Conservation (phyloP, 2,113 vertebrate species). For the Collichthys lucidus region DNA sequence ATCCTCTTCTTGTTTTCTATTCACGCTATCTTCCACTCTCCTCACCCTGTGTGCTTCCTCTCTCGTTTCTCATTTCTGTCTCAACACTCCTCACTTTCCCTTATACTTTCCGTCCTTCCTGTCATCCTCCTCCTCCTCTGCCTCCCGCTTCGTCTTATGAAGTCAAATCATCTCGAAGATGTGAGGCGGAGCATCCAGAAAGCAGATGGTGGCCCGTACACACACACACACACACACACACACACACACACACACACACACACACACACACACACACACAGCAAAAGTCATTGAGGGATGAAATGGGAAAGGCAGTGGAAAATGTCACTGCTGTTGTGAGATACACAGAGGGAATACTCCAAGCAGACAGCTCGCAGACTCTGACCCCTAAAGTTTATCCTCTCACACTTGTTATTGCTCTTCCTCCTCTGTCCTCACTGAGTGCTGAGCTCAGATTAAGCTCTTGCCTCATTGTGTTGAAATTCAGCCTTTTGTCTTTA, state of each 20-base stretch:
- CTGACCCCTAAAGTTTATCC: slow-evolving; percentile 31
- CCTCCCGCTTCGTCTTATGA: slow-evolving; percentile 22
- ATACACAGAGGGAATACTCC: slow-evolving; percentile 45
- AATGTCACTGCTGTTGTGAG: slow-evolving; percentile 58
- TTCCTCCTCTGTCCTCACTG: not conserved
- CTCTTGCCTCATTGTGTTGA: slow-evolving; percentile 9
- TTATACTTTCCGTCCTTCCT: not conserved
- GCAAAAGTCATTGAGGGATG: slow-evolving; percentile 61
- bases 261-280: too few relatives aligned
- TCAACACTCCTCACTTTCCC: not conserved
- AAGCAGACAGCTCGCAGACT: slow-evolving; percentile 14
- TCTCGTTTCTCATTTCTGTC: not conserved
- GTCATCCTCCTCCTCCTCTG: slow-evolving; percentile 23
- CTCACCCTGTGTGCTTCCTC: not conserved
- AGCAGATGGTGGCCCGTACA: slow-evolving; percentile 47
- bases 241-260: too few relatives aligned
- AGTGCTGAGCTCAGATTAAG: slow-evolving; percentile 27
- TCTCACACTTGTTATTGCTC: slow-evolving; percentile 8
- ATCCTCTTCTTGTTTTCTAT: not conserved
- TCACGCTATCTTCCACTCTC: not conserved
- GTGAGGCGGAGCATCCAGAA: slow-evolving; percentile 35
- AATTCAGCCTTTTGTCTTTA: slow-evolving; percentile 45
- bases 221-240: too few relatives aligned
- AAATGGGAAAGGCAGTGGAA: slow-evolving; percentile 60
- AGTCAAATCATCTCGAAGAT: slow-evolving; percentile 41